Evolutionary conservation across 2,113 vertebrate species (phyloP).

Genomic region (Scartelaos histophorus): DNA sequence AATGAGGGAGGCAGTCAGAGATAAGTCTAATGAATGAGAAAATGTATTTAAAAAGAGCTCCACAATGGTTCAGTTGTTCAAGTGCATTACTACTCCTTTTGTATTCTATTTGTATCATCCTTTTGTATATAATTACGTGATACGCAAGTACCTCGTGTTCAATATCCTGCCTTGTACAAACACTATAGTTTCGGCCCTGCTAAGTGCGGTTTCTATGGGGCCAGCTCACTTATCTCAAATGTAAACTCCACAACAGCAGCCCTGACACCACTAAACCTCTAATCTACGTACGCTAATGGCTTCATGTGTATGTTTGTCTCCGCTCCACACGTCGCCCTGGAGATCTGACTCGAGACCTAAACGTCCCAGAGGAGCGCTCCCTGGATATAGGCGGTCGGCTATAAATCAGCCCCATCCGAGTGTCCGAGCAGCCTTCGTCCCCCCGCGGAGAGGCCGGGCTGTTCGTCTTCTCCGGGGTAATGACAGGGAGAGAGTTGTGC

Average conservation of each 20-base stretch:
- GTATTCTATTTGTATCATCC: not conserved
- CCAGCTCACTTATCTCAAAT: constrained; percentile 31
- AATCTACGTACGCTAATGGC: constrained; percentile 12
- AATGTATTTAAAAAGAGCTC: not conserved
- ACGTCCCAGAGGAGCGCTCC: constrained; percentile 40
- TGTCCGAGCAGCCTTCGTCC: constrained; percentile 11
- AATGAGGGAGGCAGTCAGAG: too few species aligned
- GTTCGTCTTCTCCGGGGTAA: constrained; percentile 45
- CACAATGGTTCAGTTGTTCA: too few species aligned
- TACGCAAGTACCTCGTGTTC: constrained; percentile 2
- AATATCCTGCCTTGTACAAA: constrained; percentile 34
- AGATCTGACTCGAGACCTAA: constrained; percentile 38
- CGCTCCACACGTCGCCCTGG: constrained; percentile 38
- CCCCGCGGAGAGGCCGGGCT: constrained; percentile 28
- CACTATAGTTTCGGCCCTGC: constrained; percentile 13
- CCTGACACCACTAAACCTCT: constrained; percentile 20
- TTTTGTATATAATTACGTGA: not conserved
- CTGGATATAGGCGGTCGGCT: constrained; percentile 35
- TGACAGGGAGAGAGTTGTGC: constrained; percentile 46
- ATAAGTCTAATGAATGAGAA: too few species aligned
- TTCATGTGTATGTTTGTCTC: constrained; percentile 29
- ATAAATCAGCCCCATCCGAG: constrained; percentile 57
- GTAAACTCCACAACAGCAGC: constrained; percentile 42
- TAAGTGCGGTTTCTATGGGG: constrained; percentile 14
- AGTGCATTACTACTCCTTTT: too few species aligned